phyloP scores from a whole-genome alignment of 2,888 invertebrate species.

The Netelia melanura region DNA sequence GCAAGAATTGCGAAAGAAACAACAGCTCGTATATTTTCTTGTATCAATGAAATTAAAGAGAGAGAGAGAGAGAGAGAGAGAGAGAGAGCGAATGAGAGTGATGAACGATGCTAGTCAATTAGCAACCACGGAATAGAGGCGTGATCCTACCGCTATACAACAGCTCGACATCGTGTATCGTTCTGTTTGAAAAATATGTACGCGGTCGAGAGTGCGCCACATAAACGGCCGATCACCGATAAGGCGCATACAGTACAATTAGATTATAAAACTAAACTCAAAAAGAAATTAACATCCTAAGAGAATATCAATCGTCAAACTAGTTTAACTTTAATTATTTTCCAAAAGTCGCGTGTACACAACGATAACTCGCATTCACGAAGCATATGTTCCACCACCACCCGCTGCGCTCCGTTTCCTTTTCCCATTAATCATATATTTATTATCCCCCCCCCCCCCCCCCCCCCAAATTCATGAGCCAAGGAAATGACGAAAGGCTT shows the following conservation, averaged over 20 bases:
- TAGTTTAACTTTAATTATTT: too few species aligned
- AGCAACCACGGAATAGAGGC: conserved; percentile 77
- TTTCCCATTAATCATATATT: too few species aligned
- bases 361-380: too few species aligned
- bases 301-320: too few species aligned
- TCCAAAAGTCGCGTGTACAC: too few species aligned
- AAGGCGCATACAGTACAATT: conserved; percentile 64
- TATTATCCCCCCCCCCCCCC: too few species aligned
- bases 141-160: conserved; percentile 57
- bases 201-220: conserved; percentile 40
- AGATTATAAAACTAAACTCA: conserved; percentile 45
- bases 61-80: conserved; percentile 34
- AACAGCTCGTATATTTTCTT: conserved; percentile 58
- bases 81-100: conserved; percentile 76
- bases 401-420: too few species aligned
- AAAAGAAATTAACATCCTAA: not conserved
- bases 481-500: too few species aligned
- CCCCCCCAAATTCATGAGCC: too few species aligned
- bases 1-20: not conserved
- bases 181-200: conserved; percentile 38
- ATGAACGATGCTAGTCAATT: conserved; percentile 85
- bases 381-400: too few species aligned
- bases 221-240: conserved; percentile 48
- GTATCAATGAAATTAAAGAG: conserved; percentile 38
- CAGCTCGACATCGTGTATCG: conserved; percentile 50